Percentiles rank a stretch among this genome's conserved stretches.
These are phyloP conservation scores for Australoheros facetus DNA, from an alignment of 2,797 vertebrate species.

Conservation along the genomic window DNA sequence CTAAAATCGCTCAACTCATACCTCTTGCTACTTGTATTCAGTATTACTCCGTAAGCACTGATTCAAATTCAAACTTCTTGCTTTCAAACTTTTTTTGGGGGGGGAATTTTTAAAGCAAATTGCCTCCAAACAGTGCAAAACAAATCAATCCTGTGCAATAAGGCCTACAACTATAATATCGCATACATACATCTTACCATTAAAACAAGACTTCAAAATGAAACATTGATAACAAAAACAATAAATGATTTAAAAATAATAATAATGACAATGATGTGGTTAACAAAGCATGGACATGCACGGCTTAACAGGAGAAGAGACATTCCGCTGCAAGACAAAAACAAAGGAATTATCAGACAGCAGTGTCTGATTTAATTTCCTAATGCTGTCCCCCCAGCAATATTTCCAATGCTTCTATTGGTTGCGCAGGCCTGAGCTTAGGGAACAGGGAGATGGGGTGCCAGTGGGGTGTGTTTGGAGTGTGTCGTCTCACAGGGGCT, in stretches of 20 bases:
- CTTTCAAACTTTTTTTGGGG: neutral
- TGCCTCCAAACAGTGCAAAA: conserved; percentile 83
- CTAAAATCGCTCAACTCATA: conserved; percentile 40
- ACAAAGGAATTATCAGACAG: conserved; percentile 69
- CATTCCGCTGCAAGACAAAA: conserved; percentile 60
- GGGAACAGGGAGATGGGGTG: conserved; percentile 62
- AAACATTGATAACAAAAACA: conserved; percentile 63
- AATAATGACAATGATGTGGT: conserved; percentile 45
- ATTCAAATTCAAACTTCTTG: conserved; percentile 48
- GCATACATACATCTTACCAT: conserved; percentile 48
- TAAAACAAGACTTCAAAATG: conserved; percentile 61
- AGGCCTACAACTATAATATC: conserved; percentile 70
- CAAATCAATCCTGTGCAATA: conserved; percentile 81
- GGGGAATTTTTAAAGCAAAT: conserved; percentile 62
- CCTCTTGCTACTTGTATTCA: conserved; percentile 38
- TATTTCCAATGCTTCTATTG: conserved; percentile 34
- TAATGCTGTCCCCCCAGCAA: conserved; percentile 28
- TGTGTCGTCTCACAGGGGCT: conserved; percentile 79
- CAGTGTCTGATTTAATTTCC: conserved; percentile 57
- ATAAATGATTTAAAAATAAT: conserved; percentile 54
- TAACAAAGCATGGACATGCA: conserved; percentile 65
- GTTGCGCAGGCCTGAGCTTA: conserved; percentile 47
- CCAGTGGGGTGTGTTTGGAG: conserved; percentile 61
- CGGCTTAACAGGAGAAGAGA: conserved; percentile 54
- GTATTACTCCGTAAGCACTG: conserved; percentile 45